phyloP scores from a whole-genome alignment of 2,113 vertebrate species.

The Cynoglossus semilaevis region DNA sequence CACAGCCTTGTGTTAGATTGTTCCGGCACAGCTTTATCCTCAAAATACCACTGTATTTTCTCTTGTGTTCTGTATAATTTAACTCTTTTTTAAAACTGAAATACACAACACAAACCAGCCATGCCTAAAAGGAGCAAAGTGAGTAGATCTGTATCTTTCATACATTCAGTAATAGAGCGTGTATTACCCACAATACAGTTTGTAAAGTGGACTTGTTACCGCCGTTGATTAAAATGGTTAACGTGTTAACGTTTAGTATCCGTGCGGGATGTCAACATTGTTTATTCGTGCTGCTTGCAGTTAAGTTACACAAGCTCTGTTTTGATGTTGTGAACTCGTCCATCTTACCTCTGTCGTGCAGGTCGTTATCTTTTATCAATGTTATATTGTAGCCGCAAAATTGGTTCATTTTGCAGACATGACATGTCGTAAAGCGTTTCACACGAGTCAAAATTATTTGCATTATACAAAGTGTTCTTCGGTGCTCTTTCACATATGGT shows the following conservation, averaged over 20 bases:
- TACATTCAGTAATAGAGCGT: slow-evolving; percentile 45
- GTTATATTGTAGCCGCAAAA: no score
- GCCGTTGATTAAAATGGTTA: slow-evolving; percentile 22
- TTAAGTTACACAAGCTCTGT: slow-evolving; percentile 35
- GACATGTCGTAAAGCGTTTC: background rate
- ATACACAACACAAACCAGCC: slow-evolving; percentile 61
- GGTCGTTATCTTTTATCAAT: background rate
- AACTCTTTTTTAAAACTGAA: slow-evolving; percentile 18
- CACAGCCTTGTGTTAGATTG: slow-evolving; percentile 67
- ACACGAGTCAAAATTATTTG: background rate
- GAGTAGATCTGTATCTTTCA: slow-evolving; percentile 69
- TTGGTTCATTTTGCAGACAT: background rate
- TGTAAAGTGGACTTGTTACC: slow-evolving; percentile 14
- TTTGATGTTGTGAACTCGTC: slow-evolving; percentile 51
- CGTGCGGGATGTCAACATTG: slow-evolving; percentile 4
- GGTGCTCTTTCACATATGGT: slow-evolving; percentile 1
- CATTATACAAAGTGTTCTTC: slow-evolving; percentile 4
- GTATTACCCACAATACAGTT: slow-evolving; percentile 34
- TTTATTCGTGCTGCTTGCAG: slow-evolving; percentile 5
- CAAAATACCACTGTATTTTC: slow-evolving; percentile 59
- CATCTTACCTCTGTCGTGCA: slow-evolving; percentile 30
- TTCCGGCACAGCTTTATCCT: slow-evolving; percentile 72
- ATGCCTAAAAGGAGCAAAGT: slow-evolving; percentile 86
- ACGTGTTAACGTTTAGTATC: slow-evolving; percentile 7
- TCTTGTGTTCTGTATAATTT: slow-evolving; percentile 36